Evolutionary conservation across 2,888 invertebrate species (phyloP).

Genomic region (Omphaloscelis lunosa): DNA sequence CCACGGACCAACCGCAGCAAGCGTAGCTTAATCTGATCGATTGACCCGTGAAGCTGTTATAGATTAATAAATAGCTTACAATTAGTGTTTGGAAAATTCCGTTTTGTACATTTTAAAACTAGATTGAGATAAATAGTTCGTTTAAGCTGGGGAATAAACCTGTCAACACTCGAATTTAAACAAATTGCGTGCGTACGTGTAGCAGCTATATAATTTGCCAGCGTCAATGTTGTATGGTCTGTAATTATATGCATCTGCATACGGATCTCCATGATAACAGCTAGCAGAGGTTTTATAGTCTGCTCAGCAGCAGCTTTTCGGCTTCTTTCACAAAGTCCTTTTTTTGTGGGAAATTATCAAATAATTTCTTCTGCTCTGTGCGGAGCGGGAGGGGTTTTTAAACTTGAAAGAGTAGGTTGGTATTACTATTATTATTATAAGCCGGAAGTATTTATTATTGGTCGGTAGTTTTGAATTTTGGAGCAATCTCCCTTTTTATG

Average conservation of each 20-base stretch:
- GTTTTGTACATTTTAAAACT: slow-evolving; percentile 3
- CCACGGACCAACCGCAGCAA: no score
- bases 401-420: background rate
- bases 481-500: background rate
- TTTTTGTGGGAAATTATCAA: no score
- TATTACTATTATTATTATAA: no score
- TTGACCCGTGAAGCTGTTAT: no score
- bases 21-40: no score
- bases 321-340: background rate
- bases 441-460: no score
- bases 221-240: slow-evolving; percentile 17
- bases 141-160: slow-evolving; percentile 24
- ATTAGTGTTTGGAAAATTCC: background rate
- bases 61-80: background rate
- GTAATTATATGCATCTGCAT: slow-evolving; percentile 17
- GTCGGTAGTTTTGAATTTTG: background rate
- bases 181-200: slow-evolving; percentile 16
- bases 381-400: no score
- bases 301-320: background rate
- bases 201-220: slow-evolving; percentile 8
- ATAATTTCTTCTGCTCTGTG: no score
- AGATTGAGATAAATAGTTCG: slow-evolving; percentile 20
- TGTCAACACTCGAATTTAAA: slow-evolving; percentile 31
- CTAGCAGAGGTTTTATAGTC: background rate
- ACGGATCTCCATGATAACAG: background rate